phyloP scores from a whole-genome alignment of 1,140 invertebrate species.

The Sycophila sp. region DNA sequence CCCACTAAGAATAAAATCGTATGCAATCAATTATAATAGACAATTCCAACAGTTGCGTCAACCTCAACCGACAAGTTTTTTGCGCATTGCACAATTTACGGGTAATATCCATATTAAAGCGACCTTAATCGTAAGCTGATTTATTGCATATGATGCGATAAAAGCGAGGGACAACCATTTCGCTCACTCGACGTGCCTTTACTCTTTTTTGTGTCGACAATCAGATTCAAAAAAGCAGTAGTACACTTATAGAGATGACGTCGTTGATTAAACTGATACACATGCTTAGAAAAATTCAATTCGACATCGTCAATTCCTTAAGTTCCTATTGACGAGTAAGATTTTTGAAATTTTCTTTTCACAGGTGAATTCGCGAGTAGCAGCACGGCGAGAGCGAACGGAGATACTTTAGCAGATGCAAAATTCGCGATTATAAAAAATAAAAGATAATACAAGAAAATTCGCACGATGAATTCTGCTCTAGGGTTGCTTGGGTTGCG shows the following conservation, averaged over 20 bases:
- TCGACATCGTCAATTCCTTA: too few relatives aligned
- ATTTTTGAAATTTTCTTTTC: too few relatives aligned
- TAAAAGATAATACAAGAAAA: not conserved
- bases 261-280: too few relatives aligned
- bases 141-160: not conserved
- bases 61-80: not conserved
- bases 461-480: not conserved
- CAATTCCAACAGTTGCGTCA: not conserved
- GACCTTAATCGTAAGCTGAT: not conserved
- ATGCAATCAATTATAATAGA: not conserved
- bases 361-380: too few relatives aligned
- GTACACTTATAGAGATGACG: too few relatives aligned
- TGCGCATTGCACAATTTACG: not conserved
- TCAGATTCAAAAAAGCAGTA: too few relatives aligned
- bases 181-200: too few relatives aligned
- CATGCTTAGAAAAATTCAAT: too few relatives aligned
- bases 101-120: too few relatives aligned
- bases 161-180: not conserved
- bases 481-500: constrained; percentile 1
- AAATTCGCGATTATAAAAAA: not conserved
- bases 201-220: not conserved
- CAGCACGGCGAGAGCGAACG: too few relatives aligned
- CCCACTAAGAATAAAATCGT: not conserved
- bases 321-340: too few relatives aligned
- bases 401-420: too few relatives aligned